Percentiles rank a stretch among this genome's conserved stretches.
Evolutionary conservation across 2,888 invertebrate species (phyloP).

Genomic region (Mythimna pallens): DNA sequence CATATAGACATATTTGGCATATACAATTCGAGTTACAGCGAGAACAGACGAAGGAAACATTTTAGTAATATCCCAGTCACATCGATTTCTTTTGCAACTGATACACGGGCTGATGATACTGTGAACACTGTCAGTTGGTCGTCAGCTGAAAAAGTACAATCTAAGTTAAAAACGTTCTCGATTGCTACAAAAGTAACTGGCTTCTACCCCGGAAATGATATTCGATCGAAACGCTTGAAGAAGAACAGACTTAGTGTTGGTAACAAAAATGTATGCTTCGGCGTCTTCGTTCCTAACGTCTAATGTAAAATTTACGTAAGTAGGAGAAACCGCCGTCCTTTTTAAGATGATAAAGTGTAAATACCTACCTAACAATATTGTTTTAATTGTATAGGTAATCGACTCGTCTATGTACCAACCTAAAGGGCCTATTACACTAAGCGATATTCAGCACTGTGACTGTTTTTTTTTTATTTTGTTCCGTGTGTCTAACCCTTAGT

Average conservation of each 20-base stretch:
- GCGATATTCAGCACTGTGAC: too few relatives aligned
- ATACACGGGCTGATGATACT: constrained; percentile 2
- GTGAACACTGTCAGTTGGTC: constrained; percentile 1
- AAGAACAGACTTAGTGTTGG: constrained; percentile 22
- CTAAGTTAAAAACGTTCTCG: constrained; percentile 47
- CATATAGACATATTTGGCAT: constrained; percentile 50
- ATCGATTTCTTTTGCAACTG: constrained; percentile 27
- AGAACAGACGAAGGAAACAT: constrained; percentile 17
- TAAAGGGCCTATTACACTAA: too few relatives aligned
- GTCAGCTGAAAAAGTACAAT: constrained; percentile 28
- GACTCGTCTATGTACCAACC: not conserved
- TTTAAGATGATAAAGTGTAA: constrained; percentile 35
- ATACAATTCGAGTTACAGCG: constrained; percentile 18
- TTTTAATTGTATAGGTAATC: not conserved
- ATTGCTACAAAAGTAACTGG: constrained; percentile 48
- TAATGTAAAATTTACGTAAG: constrained; percentile 1
- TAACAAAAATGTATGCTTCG: constrained; percentile 16
- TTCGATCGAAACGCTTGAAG: constrained; percentile 31
- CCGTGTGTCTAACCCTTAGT: too few relatives aligned
- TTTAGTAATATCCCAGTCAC: constrained; percentile 7
- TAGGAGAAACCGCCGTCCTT: constrained; percentile 10
- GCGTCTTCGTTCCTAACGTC: constrained; percentile 12
- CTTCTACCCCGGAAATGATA: constrained; percentile 42
- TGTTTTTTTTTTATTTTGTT: too few relatives aligned
- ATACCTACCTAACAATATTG: not conserved